phyloP scores from a whole-genome alignment of 2,797 vertebrate species.

The Xyrichtys novacula region DNA sequence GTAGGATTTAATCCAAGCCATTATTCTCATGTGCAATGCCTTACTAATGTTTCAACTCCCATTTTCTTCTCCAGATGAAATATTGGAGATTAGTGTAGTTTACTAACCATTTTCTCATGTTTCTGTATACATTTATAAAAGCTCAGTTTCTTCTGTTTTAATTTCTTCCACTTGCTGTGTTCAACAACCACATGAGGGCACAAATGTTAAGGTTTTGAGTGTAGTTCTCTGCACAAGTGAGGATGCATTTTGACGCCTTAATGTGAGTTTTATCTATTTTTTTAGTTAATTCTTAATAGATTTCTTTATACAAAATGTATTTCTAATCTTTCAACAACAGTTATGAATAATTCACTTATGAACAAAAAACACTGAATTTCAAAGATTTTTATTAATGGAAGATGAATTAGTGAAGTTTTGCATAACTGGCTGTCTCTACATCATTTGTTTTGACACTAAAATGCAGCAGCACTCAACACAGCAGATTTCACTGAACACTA shows the following conservation, averaged over 20 bases:
- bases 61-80: neutral
- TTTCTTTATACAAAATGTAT: neutral
- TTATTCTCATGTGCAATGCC: neutral
- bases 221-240: neutral
- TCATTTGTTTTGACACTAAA: conserved; percentile 31
- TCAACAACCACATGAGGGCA: conserved; percentile 56
- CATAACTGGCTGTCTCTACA: conserved; percentile 20
- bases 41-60: neutral
- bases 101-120: neutral
- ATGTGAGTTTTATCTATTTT: too few relatives aligned
- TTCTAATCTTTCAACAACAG: neutral
- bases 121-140: neutral
- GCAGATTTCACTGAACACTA: conserved; percentile 30
- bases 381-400: conserved; percentile 54
- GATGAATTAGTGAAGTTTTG: conserved; percentile 24
- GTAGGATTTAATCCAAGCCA: neutral
- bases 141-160: neutral
- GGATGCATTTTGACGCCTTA: too few relatives aligned
- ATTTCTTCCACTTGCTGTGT: neutral
- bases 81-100: neutral
- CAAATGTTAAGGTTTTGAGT: conserved; percentile 14
- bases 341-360: neutral
- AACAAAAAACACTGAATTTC: conserved; percentile 18
- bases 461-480: conserved; percentile 29
- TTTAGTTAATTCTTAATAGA: too few relatives aligned